Evolutionary conservation across 2,888 invertebrate genomes (phyloP).

Genomic region (Acanthosoma haemorrhoidale): DNA sequence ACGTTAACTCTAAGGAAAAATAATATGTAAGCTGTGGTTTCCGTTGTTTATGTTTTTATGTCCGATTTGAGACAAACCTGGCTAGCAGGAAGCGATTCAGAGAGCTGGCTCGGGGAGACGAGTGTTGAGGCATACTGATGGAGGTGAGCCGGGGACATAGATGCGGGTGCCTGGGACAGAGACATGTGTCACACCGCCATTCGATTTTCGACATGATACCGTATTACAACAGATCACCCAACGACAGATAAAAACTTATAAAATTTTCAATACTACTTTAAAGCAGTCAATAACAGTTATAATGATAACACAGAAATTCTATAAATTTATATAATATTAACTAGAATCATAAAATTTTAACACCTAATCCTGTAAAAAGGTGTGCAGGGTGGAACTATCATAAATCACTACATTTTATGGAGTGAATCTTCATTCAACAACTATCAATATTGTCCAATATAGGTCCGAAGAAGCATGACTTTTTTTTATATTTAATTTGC

Average conservation of each 20-base stretch:
- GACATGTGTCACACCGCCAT: constrained; percentile 23
- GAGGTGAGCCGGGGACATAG: constrained; percentile 82
- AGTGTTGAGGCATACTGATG: constrained; percentile 60
- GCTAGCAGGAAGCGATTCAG: constrained; percentile 74
- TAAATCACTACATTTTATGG: too few relatives aligned
- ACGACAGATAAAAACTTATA: not conserved
- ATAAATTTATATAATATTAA: too few relatives aligned
- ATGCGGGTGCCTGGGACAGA: constrained; percentile 74
- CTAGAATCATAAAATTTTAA: too few relatives aligned
- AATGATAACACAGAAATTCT: not conserved
- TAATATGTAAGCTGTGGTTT: constrained; percentile 21
- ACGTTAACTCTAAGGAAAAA: constrained; percentile 27
- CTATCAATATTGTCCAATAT: too few relatives aligned
- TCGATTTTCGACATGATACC: not conserved
- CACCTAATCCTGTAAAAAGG: too few relatives aligned
- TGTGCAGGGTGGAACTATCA: too few relatives aligned
- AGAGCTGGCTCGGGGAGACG: constrained; percentile 57
- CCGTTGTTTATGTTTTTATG: constrained; percentile 1
- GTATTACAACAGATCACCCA: not conserved
- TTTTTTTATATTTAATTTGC: too few relatives aligned
- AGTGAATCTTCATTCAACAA: too few relatives aligned
- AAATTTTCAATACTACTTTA: too few relatives aligned
- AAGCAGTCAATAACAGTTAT: not conserved
- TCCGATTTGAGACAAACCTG: constrained; percentile 56
- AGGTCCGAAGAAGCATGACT: too few relatives aligned